Evolutionary conservation across 2,113 vertebrate genomes (phyloP), one percentile per base, ranked within the genome.

Genomic region (Fregata magnificens): DNA sequence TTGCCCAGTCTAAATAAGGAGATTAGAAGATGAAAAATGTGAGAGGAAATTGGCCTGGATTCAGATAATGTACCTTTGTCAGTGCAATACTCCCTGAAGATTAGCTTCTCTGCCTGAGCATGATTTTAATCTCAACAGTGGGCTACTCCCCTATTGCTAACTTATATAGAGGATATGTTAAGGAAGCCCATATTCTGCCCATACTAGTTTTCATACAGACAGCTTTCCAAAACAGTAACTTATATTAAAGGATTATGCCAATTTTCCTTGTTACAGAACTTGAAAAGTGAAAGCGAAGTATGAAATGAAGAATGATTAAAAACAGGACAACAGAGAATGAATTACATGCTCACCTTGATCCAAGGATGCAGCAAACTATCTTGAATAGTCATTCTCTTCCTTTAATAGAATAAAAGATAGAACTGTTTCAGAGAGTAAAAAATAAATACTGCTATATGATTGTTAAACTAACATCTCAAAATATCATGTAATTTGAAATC

Each of bases 381-480:
- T 97, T 99, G 98, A 95, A 99, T 99, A 49, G 99, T 99, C 99
- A 99, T 99, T 98, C 99, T 99, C 94, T 99, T 99, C 98, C 99
- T 99, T 98, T 14, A 59, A 92, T 70, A 88, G 40, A 44, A 93
- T 24, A 66, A 62, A 78, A 53, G 32, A 55, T 0, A 52, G 4
- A 72, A 74, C 12, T 16, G 1, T 72, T 84, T 90, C 58, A 95
- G 82, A 38, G 19, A 82, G 26, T 61, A 77, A 72, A 77, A 63
- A 89, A 86, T 28, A 42, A 11, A 44, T 13, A 66, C 29, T 32
- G n/a, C 14, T 73, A 28, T 13, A 84, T 53, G 34, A 44, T 86
- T 62, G 66, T 44, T n/a, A 58, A 90, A 82, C 3, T 47, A 72
- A 16, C 28, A 78, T 38, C 18, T 81, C 52, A 72, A 76, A 59